Conservation (phyloP, 2,113 vertebrate genomes). For the Heterocephalus glaber region DNA sequence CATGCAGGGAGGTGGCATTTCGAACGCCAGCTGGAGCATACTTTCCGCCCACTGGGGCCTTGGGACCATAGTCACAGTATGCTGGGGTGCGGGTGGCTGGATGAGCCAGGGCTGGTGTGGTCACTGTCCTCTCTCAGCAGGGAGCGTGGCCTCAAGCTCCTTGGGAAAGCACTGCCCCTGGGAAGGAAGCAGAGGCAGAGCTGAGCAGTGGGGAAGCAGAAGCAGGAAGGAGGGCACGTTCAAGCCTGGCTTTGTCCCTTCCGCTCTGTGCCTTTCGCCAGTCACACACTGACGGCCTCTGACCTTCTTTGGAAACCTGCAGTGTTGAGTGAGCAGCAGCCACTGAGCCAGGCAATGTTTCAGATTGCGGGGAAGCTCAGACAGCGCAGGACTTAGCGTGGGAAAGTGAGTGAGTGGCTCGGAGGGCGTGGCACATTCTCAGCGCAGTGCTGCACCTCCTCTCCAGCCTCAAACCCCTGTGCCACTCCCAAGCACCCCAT, state of each 20-base stretch:
- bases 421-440: rapidly evolving
- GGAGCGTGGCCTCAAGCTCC: background rate
- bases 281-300: rapidly evolving
- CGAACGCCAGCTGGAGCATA: too few relatives aligned
- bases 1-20: background rate
- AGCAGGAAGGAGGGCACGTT: background rate
- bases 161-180: background rate
- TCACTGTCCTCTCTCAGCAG: background rate
- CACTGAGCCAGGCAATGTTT: rapidly evolving
- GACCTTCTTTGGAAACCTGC: background rate
- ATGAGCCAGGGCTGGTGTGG: rapidly evolving
- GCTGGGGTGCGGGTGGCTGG: too few relatives aligned
- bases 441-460: rapidly evolving
- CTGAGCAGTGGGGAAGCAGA: rapidly evolving
- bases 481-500: background rate
- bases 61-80: background rate
- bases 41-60: background rate
- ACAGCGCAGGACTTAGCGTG: too few relatives aligned
- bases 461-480: background rate
- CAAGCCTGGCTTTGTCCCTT: too few relatives aligned
- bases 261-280: background rate
- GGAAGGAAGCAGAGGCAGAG: background rate
- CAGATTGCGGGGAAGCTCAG: background rate
- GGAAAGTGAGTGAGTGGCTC: rapidly evolving
- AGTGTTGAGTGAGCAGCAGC: rapidly evolving